phyloP scores from a whole-genome alignment of 1,140 invertebrate genomes.

The Sarcophaga bullata region DNA sequence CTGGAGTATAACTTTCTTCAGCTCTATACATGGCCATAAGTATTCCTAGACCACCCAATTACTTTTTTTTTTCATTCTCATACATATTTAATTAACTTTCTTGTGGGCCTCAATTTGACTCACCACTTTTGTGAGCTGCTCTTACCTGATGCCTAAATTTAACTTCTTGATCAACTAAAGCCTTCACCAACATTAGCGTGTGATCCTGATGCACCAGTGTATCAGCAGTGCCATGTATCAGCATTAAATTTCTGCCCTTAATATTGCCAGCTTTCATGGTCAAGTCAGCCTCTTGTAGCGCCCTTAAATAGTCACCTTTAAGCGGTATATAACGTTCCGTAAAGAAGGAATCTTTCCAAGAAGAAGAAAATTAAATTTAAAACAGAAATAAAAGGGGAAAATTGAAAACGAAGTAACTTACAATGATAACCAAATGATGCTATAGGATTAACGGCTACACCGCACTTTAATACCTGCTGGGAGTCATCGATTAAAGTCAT shows the following conservation, averaged over 20 bases:
- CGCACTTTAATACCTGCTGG: conserved; percentile 79
- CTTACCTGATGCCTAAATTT: conserved; percentile 82
- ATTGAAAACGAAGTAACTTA: conserved; percentile 66
- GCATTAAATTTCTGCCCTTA: conserved; percentile 70
- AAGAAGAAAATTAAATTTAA: conserved; percentile 1
- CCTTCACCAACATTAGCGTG: conserved; percentile 81
- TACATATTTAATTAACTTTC: too few relatives aligned
- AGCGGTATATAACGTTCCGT: conserved; percentile 84
- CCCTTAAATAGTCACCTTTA: conserved; percentile 73
- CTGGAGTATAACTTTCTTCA: too few relatives aligned
- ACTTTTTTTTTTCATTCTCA: too few relatives aligned
- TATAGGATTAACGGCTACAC: conserved; percentile 83
- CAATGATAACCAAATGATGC: conserved; percentile 83
- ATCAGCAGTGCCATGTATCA: conserved; percentile 85
- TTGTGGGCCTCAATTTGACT: too few relatives aligned
- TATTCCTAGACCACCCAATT: too few relatives aligned
- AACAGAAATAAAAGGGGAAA: background rate
- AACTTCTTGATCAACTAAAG: conserved; percentile 77
- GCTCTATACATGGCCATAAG: too few relatives aligned
- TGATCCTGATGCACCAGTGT: conserved; percentile 86
- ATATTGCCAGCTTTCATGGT: conserved; percentile 76
- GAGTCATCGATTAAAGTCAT: conserved; percentile 80
- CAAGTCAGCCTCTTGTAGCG: conserved; percentile 79
- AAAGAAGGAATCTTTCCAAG: conserved; percentile 79
- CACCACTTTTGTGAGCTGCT: background rate